Evolutionary conservation across 2,797 vertebrate genomes (phyloP), one percentile per base, ranked within the genome.

Genomic region (Cyclopterus lumpus): DNA sequence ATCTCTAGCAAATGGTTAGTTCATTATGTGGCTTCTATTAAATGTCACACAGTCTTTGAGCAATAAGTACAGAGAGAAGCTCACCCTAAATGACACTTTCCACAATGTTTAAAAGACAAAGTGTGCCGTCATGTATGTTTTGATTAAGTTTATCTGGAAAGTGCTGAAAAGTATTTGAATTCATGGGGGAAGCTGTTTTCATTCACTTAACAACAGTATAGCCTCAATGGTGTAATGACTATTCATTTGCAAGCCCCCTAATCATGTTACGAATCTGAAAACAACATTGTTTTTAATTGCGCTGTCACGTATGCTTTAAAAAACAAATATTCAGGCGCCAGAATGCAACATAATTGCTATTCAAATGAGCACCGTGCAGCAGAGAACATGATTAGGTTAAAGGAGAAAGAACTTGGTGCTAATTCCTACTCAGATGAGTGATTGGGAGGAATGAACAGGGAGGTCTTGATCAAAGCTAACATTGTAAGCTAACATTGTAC

Each of bases 381-480:
- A 18, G 75, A 90, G 91, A 89, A 84, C 73, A 85, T 86, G 84
- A 92, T 92, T 87, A 88, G 87, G 83, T 70, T 64, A 67, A 79
- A 84, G 77, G 62, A 86, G 80, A 89, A 83, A 79, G 82, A 86
- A 91, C 80, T 90, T 75, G 80, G 68, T 89, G 92, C 90, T 94
- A 93, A 94, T 95, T 93, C 85, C 82, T 66, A 61, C 87, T 91
- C 89, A 69, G 84, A 93, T 91, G 94, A 94, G 86, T 92, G 93
- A 96, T 95, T 93, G 92, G 90, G 83, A 89, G 82, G 79, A 93
- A 94, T 95, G 93, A 94, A 91, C 91, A 93, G 91, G 93, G 92
- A 94, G 93, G 92, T 93, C 94, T 90, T 94, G 93, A 94, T 94
- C 90, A 95, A 94, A 95, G 94, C 94, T 94, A 95, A 96, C 94